These are phyloP conservation scores for Troglohyphantes excavatus DNA, from an alignment of 2,888 invertebrate species.

Conservation along the genomic window DNA sequence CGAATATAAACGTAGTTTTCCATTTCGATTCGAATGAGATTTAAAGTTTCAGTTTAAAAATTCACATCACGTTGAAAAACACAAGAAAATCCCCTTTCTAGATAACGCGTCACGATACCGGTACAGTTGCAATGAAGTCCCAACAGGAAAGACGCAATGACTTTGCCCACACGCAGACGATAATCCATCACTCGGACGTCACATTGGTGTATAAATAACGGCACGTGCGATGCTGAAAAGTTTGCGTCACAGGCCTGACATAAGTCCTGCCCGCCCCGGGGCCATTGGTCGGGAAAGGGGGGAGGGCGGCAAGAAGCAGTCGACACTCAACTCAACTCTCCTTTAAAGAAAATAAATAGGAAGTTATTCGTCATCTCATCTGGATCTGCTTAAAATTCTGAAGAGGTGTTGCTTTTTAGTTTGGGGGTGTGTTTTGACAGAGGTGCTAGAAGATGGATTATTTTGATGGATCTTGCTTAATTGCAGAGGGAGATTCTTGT, in stretches of 20 bases:
- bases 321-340: conserved; percentile 11
- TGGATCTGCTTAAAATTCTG: conserved; percentile 39
- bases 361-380: conserved; percentile 40
- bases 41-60: neutral
- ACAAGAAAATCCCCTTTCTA: neutral
- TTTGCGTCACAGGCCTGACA: conserved; percentile 40
- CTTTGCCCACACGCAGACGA: conserved; percentile 46
- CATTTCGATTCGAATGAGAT: too few relatives aligned
- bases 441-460: neutral
- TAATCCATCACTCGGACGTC: conserved; percentile 55
- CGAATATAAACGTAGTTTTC: too few relatives aligned
- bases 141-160: neutral
- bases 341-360: conserved; percentile 30
- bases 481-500: neutral
- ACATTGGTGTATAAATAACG: conserved; percentile 59
- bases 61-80: neutral
- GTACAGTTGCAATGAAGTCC: neutral
- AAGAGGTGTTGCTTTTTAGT: conserved; percentile 34
- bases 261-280: neutral
- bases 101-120: neutral
- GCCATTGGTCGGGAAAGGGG: neutral
- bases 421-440: conserved; percentile 4
- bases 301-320: neutral
- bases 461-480: neutral
- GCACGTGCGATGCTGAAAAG: conserved; percentile 67